phyloP scores from a whole-genome alignment of 1,140 invertebrate species.

The Zaprionus inermis region DNA sequence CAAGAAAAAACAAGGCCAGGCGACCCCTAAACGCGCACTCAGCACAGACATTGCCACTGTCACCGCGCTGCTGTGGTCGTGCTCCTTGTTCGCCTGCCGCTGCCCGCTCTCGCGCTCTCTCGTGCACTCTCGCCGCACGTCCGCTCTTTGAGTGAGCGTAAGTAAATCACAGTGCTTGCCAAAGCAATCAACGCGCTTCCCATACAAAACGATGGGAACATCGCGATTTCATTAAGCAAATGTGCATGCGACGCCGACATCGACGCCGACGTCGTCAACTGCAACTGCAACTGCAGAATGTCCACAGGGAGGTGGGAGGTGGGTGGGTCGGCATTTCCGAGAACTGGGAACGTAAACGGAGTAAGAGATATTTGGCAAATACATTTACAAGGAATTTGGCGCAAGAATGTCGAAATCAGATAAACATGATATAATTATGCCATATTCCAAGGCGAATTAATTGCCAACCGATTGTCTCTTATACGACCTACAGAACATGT shows the following conservation, averaged over 20 bases:
- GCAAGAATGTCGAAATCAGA: conserved; percentile 51
- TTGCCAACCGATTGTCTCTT: conserved; percentile 37
- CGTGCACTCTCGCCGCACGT: background rate
- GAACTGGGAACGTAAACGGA: conserved; percentile 35
- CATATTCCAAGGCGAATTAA: conserved; percentile 35
- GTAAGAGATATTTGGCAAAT: conserved; percentile 25
- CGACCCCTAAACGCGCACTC: conserved; percentile 29
- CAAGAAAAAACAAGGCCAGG: conserved; percentile 2
- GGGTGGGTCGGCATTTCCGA: conserved; percentile 33
- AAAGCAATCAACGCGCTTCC: conserved; percentile 53
- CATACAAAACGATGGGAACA: conserved; percentile 69
- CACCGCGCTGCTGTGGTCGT: background rate
- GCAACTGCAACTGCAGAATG: conserved; percentile 22
- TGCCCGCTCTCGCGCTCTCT: background rate
- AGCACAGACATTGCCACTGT: conserved; percentile 40
- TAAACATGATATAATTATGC: conserved; percentile 47
- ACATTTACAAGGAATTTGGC: conserved; percentile 54
- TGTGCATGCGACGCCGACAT: conserved; percentile 14
- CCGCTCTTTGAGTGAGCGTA: conserved; percentile 4
- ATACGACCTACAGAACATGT: conserved; percentile 29
- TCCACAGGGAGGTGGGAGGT: background rate
- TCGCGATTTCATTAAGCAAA: conserved; percentile 74
- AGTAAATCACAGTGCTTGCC: conserved; percentile 70
- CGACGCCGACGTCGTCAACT: conserved; percentile 38
- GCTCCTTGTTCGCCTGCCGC: conserved; percentile 5